Evolutionary conservation across 2,113 vertebrate species (phyloP), one percentile per base, ranked within the genome.

Genomic region (Catharus fuscescens): DNA sequence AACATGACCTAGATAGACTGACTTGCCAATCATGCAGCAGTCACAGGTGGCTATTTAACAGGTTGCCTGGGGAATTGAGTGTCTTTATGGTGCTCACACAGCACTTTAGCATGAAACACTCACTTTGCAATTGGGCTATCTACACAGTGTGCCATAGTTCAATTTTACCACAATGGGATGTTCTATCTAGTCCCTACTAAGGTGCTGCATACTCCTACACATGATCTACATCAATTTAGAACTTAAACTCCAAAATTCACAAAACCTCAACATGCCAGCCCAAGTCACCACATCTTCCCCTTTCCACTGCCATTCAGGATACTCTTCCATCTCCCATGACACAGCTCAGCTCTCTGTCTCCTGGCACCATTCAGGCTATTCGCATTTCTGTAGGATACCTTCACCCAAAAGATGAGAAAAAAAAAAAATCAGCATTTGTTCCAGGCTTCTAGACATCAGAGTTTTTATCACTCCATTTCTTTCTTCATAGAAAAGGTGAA

Each of bases 11-110:
- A 53, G 36, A 60, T 8, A 56, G 23, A 79, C 32, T 31, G 57
- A 38, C 53, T 61, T 90, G 88, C 44, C 81, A 79, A 29, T 52
- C 78, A 93, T 13, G 8, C 70, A 94, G 81, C 78, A 93, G 44
- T 25, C 65, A 85, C 32, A 77, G 10, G n/a, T 53, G 77, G 82
- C 64, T 77, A 69, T 44, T 60, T 44, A 82, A 79, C 21, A 90
- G 21, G 14, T 20, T 82, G 9, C 54, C 4, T 76, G 40, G 42
- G 54, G 59, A 93, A 79, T 2, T 4, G 13, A 71, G 38, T 28
- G 54, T 48, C 34, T 23, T 76, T 26, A 86, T 50, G 54, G 42
- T 45, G 24, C n/a, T 69, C 91, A 86, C 8, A 4, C 26, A 77
- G 82, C 48, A 73, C 34, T 52, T 60, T 2, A 64, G 34, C 66